phyloP scores from a whole-genome alignment of 64 coral and sea anemone species.

The Hydrozoanthus tunicans region DNA sequence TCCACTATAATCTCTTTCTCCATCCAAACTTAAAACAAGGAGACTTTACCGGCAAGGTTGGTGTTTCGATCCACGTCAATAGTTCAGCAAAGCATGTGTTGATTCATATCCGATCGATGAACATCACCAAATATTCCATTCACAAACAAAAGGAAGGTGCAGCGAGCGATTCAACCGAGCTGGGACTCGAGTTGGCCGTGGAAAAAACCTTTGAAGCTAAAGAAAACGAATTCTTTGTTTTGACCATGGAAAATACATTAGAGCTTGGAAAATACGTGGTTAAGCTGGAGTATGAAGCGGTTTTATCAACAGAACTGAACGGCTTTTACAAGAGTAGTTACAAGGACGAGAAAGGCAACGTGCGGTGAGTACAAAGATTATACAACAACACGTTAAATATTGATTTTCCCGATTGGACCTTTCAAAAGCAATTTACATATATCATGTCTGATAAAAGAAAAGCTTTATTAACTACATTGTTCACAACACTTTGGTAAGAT shows the following conservation, averaged over 20 bases:
- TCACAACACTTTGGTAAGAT: too few species aligned
- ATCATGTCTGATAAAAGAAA: too few species aligned
- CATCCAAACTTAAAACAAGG: conserved; percentile 64
- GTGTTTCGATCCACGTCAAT: conserved; percentile 32
- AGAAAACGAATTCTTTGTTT: conserved; percentile 84
- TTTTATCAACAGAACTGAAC: conserved; percentile 68
- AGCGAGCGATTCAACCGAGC: not conserved
- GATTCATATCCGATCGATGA: conserved; percentile 89
- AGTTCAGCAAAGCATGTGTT: conserved; percentile 66
- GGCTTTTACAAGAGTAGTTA: conserved; percentile 96
- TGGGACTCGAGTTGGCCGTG: conserved; percentile 9
- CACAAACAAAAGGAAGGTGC: conserved; percentile 33
- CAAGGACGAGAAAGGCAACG: conserved; percentile 37
- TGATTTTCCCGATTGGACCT: too few species aligned
- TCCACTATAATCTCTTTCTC: conserved; percentile 65
- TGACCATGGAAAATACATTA: conserved; percentile 56
- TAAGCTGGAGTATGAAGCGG: conserved; percentile 62
- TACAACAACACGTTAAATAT: too few species aligned
- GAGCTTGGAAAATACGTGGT: conserved; percentile 72
- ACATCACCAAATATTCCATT: conserved; percentile 47
- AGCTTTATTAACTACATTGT: too few species aligned
- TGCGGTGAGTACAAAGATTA: conserved; percentile 46
- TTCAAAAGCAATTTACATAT: too few species aligned
- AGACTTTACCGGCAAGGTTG: conserved; percentile 64
- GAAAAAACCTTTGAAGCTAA: conserved; percentile 50